A percentile compares a stretch with the other conserved stretches of the same genome.
phyloP scores from a whole-genome alignment of 2,888 invertebrate species.

The Eupelmus urozonus region DNA sequence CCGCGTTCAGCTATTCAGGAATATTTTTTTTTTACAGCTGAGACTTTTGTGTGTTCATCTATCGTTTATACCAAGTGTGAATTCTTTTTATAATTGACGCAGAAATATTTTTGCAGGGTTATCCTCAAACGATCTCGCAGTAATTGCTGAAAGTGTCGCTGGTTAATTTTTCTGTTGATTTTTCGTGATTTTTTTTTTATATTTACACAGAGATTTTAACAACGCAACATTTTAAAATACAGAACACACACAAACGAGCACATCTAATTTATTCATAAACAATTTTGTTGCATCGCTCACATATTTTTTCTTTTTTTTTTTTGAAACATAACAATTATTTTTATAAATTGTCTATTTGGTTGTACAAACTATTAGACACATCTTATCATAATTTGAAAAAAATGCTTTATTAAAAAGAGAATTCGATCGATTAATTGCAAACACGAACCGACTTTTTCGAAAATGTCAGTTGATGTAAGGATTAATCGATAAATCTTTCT shows the following conservation, averaged over 20 bases:
- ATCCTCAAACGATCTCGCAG: slow-evolving; percentile 44
- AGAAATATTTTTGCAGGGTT: slow-evolving; percentile 44
- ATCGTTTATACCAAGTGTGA: background rate
- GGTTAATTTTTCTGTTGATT: background rate
- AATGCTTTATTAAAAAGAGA: too few relatives aligned
- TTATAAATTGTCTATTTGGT: too few relatives aligned
- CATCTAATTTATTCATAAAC: slow-evolving; percentile 48
- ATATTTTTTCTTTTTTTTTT: too few relatives aligned
- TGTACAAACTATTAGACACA: too few relatives aligned
- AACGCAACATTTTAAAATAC: slow-evolving; percentile 3
- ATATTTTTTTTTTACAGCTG: slow-evolving; percentile 13
- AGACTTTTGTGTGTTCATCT: background rate
- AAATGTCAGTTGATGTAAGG: too few relatives aligned
- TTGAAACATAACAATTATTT: too few relatives aligned
- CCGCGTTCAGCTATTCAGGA: slow-evolving; percentile 19
- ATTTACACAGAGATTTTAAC: slow-evolving; percentile 24
- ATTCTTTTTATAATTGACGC: slow-evolving; percentile 40
- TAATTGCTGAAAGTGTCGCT: slow-evolving; percentile 33
- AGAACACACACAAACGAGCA: slow-evolving; percentile 25
- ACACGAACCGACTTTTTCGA: too few relatives aligned
- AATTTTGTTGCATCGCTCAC: slow-evolving; percentile 27
- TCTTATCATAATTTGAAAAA: too few relatives aligned
- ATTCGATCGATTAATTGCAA: too few relatives aligned
- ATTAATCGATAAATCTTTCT: too few relatives aligned
- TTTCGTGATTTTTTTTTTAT: slow-evolving; percentile 20